Percentiles rank a stretch among this genome's conserved stretches.
Evolutionary conservation across 2,113 vertebrate genomes (phyloP).

Genomic region (Pluvialis apricaria): DNA sequence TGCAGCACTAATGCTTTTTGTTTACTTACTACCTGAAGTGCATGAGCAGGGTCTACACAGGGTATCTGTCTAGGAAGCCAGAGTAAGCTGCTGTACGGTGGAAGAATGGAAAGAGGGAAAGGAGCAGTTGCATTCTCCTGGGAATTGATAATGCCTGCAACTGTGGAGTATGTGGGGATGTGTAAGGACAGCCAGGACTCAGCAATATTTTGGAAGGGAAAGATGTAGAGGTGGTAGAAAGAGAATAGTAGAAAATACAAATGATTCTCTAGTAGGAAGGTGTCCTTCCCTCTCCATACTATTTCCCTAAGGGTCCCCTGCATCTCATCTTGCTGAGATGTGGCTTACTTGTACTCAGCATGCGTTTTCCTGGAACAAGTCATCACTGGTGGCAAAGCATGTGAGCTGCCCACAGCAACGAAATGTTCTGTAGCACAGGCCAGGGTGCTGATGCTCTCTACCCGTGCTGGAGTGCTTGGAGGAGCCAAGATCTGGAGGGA

Average conservation of each 20-base stretch:
- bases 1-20: neutral
- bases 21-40: neutral
- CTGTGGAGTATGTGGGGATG: neutral
- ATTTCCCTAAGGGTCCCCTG: neutral
- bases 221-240: neutral
- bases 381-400: neutral
- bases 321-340: neutral
- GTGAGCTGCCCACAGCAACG: neutral
- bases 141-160: neutral
- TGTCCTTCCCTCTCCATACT: neutral
- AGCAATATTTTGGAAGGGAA: neutral
- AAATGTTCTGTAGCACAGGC: neutral
- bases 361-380: neutral
- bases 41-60: neutral
- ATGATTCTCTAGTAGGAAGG: neutral
- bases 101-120: neutral
- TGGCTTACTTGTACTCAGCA: neutral
- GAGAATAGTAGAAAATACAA: neutral
- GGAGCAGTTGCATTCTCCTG: neutral
- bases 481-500: neutral
- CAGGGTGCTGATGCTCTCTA: neutral
- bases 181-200: neutral
- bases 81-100: neutral
- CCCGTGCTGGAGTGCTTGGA: neutral
- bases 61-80: neutral